These are phyloP conservation scores for Trichoplusia ni DNA, from an alignment of 1,140 invertebrate species.

Conservation along the genomic window DNA sequence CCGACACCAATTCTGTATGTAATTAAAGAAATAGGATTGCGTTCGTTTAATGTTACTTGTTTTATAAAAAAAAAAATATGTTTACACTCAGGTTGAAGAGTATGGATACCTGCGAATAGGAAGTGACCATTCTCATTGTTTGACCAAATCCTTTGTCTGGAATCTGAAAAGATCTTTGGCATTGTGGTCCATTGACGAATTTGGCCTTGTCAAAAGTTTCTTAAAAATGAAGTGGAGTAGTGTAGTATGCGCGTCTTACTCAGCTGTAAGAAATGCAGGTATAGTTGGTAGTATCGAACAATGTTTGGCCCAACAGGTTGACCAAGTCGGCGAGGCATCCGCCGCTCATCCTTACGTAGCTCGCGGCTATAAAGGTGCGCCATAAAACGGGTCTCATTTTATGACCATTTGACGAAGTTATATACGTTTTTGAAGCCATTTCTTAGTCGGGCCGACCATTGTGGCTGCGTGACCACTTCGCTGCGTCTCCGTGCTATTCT, in stretches of 20 bases:
- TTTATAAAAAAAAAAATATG: background rate
- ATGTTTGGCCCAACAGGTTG: constrained; percentile 34
- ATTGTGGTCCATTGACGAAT: constrained; percentile 20
- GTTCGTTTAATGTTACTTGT: background rate
- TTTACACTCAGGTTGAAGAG: background rate
- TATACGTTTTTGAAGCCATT: constrained; percentile 76
- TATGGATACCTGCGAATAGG: constrained; percentile 2
- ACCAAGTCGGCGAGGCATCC: constrained; percentile 55
- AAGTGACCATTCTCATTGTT: background rate
- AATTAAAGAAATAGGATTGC: constrained; percentile 29
- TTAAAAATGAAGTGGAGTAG: constrained; percentile 8
- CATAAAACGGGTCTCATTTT: constrained; percentile 77
- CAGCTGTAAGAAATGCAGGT: constrained; percentile 23
- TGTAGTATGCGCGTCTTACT: constrained; percentile 8
- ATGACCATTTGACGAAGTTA: constrained; percentile 78
- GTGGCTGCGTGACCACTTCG: constrained; percentile 67
- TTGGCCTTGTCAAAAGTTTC: background rate
- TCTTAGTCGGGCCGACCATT: constrained; percentile 68
- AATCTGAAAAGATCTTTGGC: background rate
- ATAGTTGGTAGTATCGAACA: background rate
- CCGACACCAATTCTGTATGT: constrained; percentile 26
- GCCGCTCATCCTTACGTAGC: constrained; percentile 68
- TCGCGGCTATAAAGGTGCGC: constrained; percentile 74
- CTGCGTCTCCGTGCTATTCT: constrained; percentile 53
- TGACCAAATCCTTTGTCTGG: background rate